phyloP scores from a whole-genome alignment of 2,888 invertebrate species.

The Artemia sinica region DNA sequence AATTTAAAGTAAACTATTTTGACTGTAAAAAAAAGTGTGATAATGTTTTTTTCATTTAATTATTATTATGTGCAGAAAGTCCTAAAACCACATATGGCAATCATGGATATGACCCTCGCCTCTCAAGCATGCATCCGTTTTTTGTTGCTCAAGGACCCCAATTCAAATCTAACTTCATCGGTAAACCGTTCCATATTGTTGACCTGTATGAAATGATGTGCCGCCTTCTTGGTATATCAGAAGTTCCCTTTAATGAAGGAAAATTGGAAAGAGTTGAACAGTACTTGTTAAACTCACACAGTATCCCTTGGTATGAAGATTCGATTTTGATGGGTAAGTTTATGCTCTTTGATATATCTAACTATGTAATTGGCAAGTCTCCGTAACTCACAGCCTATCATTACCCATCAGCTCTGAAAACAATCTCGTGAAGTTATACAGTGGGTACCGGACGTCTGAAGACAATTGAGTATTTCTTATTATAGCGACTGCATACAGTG shows the following conservation, averaged over 20 bases:
- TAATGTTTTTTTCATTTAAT: too few species aligned
- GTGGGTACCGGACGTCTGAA: too few species aligned
- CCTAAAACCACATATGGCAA: constrained; percentile 39
- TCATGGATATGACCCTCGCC: constrained; percentile 48
- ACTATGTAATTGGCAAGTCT: too few species aligned
- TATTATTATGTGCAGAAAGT: constrained; percentile 32
- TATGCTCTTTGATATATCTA: too few species aligned
- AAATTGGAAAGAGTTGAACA: constrained; percentile 16
- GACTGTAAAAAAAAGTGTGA: too few species aligned
- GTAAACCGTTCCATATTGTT: constrained; percentile 8
- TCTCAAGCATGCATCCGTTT: constrained; percentile 45
- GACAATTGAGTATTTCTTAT: too few species aligned
- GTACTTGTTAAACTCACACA: not conserved
- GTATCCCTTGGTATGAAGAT: not conserved
- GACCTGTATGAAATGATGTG: constrained; percentile 5
- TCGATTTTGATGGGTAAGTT: not conserved
- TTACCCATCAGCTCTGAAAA: too few species aligned
- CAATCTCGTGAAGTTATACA: too few species aligned
- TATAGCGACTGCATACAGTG: too few species aligned
- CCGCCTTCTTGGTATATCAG: constrained; percentile 5
- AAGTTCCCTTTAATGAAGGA: constrained; percentile 12
- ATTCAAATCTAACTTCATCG: constrained; percentile 34
- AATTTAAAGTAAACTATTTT: too few species aligned
- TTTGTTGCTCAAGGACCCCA: constrained; percentile 51
- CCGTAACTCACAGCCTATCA: too few species aligned